A percentile compares a stretch with the other conserved stretches of the same genome.
phyloP scores from a whole-genome alignment of 2,113 vertebrate genomes.

The Oncorhynchus tshawytscha region DNA sequence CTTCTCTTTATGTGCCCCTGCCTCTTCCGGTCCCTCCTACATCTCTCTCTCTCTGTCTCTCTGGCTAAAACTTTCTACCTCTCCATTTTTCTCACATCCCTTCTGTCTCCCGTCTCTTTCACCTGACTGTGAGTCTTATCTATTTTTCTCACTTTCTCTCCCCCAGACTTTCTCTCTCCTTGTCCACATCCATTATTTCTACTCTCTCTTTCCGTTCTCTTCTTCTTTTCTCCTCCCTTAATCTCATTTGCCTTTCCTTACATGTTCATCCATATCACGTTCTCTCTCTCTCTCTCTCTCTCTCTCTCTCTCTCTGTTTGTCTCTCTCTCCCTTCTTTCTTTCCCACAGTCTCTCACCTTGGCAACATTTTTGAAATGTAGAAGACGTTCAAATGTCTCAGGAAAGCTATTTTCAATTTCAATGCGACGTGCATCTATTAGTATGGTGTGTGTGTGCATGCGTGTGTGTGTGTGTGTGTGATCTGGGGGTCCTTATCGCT shows the following conservation, averaged over 20 bases:
- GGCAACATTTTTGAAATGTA: slow-evolving; percentile 40
- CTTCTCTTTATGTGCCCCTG: background rate
- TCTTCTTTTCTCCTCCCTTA: background rate
- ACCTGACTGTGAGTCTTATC: too few relatives aligned
- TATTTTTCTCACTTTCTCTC: too few relatives aligned
- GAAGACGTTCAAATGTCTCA: slow-evolving; percentile 42
- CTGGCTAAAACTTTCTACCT: background rate
- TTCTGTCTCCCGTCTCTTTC: too few relatives aligned
- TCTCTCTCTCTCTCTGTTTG: too few relatives aligned
- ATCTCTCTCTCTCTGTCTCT: background rate
- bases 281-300: too few relatives aligned
- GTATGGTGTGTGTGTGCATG: slow-evolving; percentile 24
- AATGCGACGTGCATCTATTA: slow-evolving; percentile 29
- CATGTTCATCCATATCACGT: slow-evolving; percentile 16
- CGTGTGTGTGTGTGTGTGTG: background rate
- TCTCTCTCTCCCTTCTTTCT: background rate
- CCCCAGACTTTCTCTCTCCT: too few relatives aligned
- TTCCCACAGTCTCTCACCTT: slow-evolving; percentile 10
- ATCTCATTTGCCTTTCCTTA: background rate
- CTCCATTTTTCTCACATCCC: too few relatives aligned
- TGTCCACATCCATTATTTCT: background rate
- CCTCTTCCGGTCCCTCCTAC: too few relatives aligned
- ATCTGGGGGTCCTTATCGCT: slow-evolving; percentile 44
- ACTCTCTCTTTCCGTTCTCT: background rate
- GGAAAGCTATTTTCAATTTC: slow-evolving; percentile 41